These are phyloP conservation scores for Drosophila nigritarsus DNA, from an alignment of 2,888 invertebrate species.

Conservation along the genomic window DNA sequence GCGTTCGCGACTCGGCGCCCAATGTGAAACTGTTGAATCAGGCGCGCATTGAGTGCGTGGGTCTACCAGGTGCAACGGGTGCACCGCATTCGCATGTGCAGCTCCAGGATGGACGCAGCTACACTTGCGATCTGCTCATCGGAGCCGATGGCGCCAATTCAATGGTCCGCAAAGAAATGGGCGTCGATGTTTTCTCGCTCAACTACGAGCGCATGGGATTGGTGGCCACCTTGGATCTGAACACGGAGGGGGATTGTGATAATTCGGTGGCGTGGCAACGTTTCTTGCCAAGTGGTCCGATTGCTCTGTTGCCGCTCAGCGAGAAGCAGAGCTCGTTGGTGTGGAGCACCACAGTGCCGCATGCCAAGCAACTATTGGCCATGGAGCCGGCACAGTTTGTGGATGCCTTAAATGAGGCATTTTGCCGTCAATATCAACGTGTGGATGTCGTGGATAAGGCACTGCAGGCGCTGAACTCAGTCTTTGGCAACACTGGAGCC, in stretches of 20 bases:
- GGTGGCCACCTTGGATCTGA: constrained; percentile 94
- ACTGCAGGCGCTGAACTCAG: constrained; percentile 86
- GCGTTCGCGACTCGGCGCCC: constrained; percentile 85
- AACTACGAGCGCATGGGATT: constrained; percentile 96
- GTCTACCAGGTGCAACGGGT: constrained; percentile 85
- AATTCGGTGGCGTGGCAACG: constrained; percentile 98
- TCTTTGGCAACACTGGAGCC: constrained; percentile 79
- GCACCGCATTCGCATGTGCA: constrained; percentile 85
- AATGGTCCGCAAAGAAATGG: constrained; percentile 92
- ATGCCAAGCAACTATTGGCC: constrained; percentile 90
- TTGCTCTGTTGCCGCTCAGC: constrained; percentile 95
- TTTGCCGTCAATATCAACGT: constrained; percentile 85
- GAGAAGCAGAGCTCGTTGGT: constrained; percentile 94
- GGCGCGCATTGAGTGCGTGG: constrained; percentile 89
- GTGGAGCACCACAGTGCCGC: constrained; percentile 93
- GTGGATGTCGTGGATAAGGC: constrained; percentile 79
- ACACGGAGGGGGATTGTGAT: constrained; percentile 88
- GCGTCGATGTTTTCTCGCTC: constrained; percentile 91
- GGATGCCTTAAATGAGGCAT: constrained; percentile 93
- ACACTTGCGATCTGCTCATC: constrained; percentile 90
- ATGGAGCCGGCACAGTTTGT: constrained; percentile 93
- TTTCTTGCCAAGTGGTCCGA: constrained; percentile 95
- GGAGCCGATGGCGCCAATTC: constrained; percentile 98
- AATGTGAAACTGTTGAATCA: constrained; percentile 90
- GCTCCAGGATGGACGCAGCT: constrained; percentile 88